Conservation (phyloP, 2,797 vertebrate genomes). For the Acanthiza pusilla region DNA sequence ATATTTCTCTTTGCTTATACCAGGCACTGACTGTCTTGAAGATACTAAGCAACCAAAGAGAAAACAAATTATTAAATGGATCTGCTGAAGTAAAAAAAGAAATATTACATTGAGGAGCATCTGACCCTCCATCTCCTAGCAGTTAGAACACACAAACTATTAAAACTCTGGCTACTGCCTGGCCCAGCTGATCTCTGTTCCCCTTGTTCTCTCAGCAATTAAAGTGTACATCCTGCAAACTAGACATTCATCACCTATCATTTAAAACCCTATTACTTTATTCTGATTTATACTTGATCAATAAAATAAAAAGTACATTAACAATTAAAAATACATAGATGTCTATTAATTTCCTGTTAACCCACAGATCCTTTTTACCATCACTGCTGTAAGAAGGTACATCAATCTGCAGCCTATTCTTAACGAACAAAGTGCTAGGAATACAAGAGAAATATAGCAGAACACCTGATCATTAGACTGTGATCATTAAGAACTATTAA, state of each 20-base stretch:
- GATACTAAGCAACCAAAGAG: neutral
- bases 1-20: neutral
- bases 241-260: neutral
- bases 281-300: neutral
- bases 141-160: neutral
- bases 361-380: neutral
- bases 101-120: neutral
- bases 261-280: neutral
- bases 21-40: neutral
- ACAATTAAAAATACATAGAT: neutral
- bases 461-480: neutral
- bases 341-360: neutral
- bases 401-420: neutral
- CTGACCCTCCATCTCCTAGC: neutral
- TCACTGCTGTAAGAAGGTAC: neutral
- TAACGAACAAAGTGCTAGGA: neutral
- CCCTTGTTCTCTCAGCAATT: neutral
- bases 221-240: neutral
- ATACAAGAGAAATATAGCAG: neutral
- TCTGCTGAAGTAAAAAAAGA: neutral
- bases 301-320: neutral
- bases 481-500: neutral
- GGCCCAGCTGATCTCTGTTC: neutral
- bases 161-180: neutral
- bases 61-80: neutral